These are phyloP conservation scores for Atractosteus spatula DNA, from an alignment of 2,113 vertebrate genomes.

Conservation along the genomic window DNA sequence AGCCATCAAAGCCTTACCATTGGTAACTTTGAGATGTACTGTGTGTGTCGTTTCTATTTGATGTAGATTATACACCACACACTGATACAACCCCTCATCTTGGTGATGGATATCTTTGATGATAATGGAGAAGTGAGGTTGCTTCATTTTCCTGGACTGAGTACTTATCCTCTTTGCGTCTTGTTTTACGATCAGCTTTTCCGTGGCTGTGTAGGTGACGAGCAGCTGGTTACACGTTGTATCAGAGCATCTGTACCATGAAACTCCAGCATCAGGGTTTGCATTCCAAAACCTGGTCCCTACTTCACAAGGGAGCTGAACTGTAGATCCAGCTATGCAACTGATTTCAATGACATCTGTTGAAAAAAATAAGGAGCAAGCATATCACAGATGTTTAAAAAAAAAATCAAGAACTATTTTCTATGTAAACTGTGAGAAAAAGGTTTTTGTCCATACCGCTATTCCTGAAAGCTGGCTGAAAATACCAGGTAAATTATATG, in stretches of 20 bases:
- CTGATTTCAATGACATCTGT: not conserved
- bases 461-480: no score
- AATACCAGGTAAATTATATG: no score
- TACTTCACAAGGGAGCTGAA: not conserved
- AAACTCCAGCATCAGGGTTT: not conserved
- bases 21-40: not conserved
- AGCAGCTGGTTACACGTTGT: not conserved
- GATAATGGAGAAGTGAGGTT: not conserved
- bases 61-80: not conserved
- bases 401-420: no score
- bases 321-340: not conserved
- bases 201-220: not conserved
- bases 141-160: not conserved
- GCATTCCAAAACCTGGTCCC: not conserved
- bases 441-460: no score
- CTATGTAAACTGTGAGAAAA: no score
- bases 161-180: not conserved
- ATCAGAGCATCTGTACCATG: not conserved
- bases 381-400: no score
- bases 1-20: not conserved
- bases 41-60: not conserved
- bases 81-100: not conserved
- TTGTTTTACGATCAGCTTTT: not conserved
- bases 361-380: not conserved
- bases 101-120: not conserved